A percentile compares a stretch with the other conserved stretches of the same genome.
Conservation (phyloP, 2,113 vertebrate species). For the Mesocricetus auratus region DNA sequence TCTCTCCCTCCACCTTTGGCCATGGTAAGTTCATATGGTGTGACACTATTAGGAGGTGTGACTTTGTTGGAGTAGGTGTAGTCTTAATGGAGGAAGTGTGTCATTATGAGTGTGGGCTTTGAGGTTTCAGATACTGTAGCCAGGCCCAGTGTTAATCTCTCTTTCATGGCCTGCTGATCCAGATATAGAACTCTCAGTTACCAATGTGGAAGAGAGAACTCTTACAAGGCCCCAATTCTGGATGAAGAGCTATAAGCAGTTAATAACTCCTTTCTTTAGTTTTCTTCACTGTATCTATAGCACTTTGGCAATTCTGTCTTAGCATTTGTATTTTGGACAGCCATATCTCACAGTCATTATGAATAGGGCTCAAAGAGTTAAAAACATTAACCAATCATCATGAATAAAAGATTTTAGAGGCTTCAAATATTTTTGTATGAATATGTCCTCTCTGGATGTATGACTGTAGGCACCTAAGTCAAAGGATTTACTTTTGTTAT, state of each 20-base stretch:
- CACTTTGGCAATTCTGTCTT: neutral
- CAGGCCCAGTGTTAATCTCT: neutral
- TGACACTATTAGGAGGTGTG: neutral
- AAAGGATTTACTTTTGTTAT: slow-evolving; percentile 6
- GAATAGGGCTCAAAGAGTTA: neutral
- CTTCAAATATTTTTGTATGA: neutral
- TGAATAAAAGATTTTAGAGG: neutral
- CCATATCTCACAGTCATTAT: neutral
- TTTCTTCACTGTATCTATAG: neutral
- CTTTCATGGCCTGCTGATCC: neutral
- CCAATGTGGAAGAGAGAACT: too few species aligned
- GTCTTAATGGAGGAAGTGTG: neutral
- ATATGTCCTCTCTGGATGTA: neutral
- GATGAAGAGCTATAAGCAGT: neutral
- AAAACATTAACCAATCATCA: neutral
- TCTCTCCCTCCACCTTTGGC: neutral
- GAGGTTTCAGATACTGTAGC: neutral
- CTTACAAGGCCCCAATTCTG: too few species aligned
- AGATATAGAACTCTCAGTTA: neutral
- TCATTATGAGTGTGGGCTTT: neutral
- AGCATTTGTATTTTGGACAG: neutral
- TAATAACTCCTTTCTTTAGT: neutral
- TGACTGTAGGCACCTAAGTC: neutral
- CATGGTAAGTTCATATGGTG: neutral
- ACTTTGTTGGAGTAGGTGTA: neutral